These are phyloP conservation scores for Drosophila subpulchrella DNA, from an alignment of 1,140 invertebrate species.

Conservation along the genomic window DNA sequence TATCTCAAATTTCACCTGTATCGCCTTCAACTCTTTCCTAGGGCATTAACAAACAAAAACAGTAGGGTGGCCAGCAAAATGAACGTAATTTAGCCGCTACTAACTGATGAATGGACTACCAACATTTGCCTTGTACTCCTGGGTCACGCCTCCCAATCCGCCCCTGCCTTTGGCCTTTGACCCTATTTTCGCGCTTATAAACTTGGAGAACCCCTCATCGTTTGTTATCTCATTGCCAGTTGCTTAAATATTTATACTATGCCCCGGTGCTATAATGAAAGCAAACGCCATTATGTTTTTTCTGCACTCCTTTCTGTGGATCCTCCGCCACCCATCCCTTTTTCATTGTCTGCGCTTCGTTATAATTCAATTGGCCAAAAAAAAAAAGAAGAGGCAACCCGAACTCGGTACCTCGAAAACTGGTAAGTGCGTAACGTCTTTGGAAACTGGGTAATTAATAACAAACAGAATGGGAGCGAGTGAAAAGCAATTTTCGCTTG, in stretches of 20 bases:
- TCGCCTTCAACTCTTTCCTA: constrained; percentile 1
- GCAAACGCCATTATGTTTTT: constrained; percentile 74
- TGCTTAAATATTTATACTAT: constrained; percentile 80
- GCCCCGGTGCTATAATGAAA: constrained; percentile 70
- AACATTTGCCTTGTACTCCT: constrained; percentile 38
- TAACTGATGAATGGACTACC: constrained; percentile 61
- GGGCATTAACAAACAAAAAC: constrained; percentile 3
- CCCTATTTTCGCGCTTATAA: constrained; percentile 55
- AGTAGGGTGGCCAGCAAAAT: constrained; percentile 17
- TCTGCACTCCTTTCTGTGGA: constrained; percentile 2
- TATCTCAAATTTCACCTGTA: not conserved
- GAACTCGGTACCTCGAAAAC: constrained; percentile 24
- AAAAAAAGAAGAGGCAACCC: constrained; percentile 8
- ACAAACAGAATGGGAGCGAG: constrained; percentile 67
- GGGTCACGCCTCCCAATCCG: not conserved
- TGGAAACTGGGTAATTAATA: constrained; percentile 74
- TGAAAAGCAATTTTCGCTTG: constrained; percentile 69
- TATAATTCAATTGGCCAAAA: constrained; percentile 81
- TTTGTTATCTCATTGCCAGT: constrained; percentile 80
- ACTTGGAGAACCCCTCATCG: constrained; percentile 20
- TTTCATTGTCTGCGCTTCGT: constrained; percentile 60
- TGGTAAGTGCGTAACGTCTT: constrained; percentile 49
- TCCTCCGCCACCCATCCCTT: constrained; percentile 4
- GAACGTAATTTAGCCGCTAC: constrained; percentile 53
- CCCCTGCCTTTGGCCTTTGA: constrained; percentile 29